A percentile compares a stretch with the other conserved stretches of the same genome.
Conservation (phyloP, 2,888 invertebrate genomes). For the Pristionchus maxplancki region DNA sequence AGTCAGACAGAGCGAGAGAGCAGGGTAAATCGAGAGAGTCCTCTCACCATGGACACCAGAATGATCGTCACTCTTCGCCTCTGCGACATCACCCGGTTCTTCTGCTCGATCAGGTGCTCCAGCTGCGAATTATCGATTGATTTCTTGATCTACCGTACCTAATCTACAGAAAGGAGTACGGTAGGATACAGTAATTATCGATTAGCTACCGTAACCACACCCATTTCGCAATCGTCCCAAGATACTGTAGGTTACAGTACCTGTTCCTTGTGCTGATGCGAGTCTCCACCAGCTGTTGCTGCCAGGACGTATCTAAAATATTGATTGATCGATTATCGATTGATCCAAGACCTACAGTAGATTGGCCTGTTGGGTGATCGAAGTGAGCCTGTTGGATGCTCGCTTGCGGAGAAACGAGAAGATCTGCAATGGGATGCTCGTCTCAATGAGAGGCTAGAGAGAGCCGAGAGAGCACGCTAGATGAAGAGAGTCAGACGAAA, state of each 20-base stretch:
- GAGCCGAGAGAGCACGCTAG: background rate
- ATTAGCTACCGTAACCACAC: too few relatives aligned
- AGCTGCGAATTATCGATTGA: conserved; percentile 54
- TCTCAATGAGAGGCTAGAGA: background rate
- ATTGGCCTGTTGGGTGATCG: conserved; percentile 65
- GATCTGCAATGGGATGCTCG: conserved; percentile 51
- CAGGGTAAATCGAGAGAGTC: conserved; percentile 15
- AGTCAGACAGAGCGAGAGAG: background rate
- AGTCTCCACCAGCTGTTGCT: conserved; percentile 64
- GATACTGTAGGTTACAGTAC: too few relatives aligned
- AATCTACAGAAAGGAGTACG: background rate
- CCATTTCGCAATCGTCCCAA: too few relatives aligned
- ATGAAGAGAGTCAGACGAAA: background rate
- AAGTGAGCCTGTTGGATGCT: conserved; percentile 59
- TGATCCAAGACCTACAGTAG: too few relatives aligned
- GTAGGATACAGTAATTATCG: too few relatives aligned
- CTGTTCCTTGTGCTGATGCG: conserved; percentile 64
- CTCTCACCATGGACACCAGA: conserved; percentile 58
- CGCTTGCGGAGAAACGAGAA: conserved; percentile 62
- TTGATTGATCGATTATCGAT: too few relatives aligned
- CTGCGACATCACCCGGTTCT: conserved; percentile 60
- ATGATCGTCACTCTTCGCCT: conserved; percentile 61
- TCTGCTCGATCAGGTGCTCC: conserved; percentile 62
- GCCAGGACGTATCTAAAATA: conserved; percentile 62
- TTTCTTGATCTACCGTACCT: background rate